Evolutionary conservation across 30 jellyfish, hydroid and myxozoan genomes (phyloP).

Genomic region (Mastigias papua): DNA sequence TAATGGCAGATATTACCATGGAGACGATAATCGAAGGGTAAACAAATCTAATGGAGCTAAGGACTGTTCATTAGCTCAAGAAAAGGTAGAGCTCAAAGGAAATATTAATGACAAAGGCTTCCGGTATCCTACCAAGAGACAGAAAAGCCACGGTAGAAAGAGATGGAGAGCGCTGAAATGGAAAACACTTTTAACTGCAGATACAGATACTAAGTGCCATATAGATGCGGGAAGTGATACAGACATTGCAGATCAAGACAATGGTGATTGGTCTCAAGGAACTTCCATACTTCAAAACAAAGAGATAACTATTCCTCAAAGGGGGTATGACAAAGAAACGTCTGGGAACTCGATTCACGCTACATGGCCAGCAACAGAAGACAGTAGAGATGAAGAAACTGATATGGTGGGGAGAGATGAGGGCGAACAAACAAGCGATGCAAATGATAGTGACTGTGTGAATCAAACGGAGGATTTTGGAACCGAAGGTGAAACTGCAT

Average conservation of each 20-base stretch:
- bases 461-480: too few species aligned
- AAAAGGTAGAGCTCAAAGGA: not conserved
- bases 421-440: too few species aligned
- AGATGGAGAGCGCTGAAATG: not conserved
- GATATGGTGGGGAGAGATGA: too few species aligned
- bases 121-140: not conserved
- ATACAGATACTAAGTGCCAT: not conserved
- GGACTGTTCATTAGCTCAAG: not conserved
- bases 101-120: not conserved
- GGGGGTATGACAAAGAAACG: not conserved
- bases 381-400: too few species aligned
- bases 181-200: not conserved
- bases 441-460: too few species aligned
- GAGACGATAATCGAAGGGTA: not conserved
- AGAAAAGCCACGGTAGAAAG: not conserved
- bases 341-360: too few species aligned
- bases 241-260: not conserved
- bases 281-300: too few species aligned
- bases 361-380: too few species aligned
- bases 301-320: not conserved
- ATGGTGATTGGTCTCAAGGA: too few species aligned
- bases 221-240: not conserved
- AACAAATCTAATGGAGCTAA: not conserved
- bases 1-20: not conserved
- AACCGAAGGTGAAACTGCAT: too few species aligned